Evolutionary conservation across 2,888 invertebrate species (phyloP).

Genomic region (Chouioia cunea): DNA sequence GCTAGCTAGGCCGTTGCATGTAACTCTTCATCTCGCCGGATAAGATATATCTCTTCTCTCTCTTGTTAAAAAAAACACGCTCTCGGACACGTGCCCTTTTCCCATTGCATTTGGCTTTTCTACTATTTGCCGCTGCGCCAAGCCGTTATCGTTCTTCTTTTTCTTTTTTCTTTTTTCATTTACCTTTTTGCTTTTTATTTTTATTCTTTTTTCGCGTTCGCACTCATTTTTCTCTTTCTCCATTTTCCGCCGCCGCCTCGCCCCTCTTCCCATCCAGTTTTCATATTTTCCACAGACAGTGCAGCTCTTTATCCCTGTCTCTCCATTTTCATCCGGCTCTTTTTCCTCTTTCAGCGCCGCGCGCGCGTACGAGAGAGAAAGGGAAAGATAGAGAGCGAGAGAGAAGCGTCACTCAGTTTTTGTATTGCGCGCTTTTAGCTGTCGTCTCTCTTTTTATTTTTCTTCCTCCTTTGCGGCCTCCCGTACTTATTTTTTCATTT

Average conservation of each 20-base stretch:
- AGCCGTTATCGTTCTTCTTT: neutral
- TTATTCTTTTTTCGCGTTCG: neutral
- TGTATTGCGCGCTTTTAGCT: neutral
- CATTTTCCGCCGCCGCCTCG: neutral
- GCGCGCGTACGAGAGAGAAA: too few species aligned
- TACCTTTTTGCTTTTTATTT: conserved; percentile 9
- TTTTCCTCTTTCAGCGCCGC: conserved; percentile 2
- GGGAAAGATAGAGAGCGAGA: too few species aligned
- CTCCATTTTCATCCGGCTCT: conserved; percentile 19
- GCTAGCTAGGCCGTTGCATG: neutral
- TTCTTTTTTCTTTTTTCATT: conserved; percentile 13
- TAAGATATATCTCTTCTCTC: conserved; percentile 3
- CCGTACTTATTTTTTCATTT: conserved; percentile 11
- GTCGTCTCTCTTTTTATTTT: neutral
- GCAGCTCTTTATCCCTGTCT: conserved; percentile 16
- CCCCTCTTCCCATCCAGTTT: conserved; percentile 25
- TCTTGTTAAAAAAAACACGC: neutral
- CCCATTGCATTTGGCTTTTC: conserved; percentile 10
- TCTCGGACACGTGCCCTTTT: neutral
- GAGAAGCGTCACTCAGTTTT: conserved; percentile 16
- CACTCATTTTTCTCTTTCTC: neutral
- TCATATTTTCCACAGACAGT: conserved; percentile 14
- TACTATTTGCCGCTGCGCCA: neutral
- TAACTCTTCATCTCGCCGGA: neutral
- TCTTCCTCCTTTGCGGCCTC: neutral